Evolutionary conservation across 1,140 invertebrate species (phyloP), one percentile per base, ranked within the genome.

Genomic region (Anoplolepis gracilipes): DNA sequence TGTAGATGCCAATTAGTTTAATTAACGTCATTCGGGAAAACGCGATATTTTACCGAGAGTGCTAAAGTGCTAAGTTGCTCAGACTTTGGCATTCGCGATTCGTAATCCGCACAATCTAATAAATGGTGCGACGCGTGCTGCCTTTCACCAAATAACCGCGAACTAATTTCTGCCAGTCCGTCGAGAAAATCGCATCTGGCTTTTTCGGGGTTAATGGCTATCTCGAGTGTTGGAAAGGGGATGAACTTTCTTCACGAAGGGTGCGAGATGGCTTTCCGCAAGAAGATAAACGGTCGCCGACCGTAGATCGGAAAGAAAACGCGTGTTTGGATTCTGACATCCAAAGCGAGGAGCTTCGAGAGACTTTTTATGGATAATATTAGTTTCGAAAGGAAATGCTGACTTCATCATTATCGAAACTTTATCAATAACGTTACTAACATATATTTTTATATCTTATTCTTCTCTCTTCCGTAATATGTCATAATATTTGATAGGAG

Each of bases 111-210:
- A 19, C 67, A 55, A 82, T 82, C 36, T 82, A 82, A 82, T 82
- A 82, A 82, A 82, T 55, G 67, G 36, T 8, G 36, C 25, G 78
- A 42, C 78, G 78, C 67, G 78, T 59, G 53, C 67, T 72, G 25
- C 49, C 67, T 84, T 57, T 77, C 59, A 42, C n/a, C 79, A 49
- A 59, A 55, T 75, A 84, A 84, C 73, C 69, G 72, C 81, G 57
- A 84, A 84, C 81, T 77, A 84, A 84, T 84, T 84, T 84, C 81
- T 65, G 59, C 57, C 72, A 62, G 81, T 76, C 72, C 39, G 81
- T 46, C 79, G 81, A 62, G 55, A 46, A 62, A 84, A 84, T 84
- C 69, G 69, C 73, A 77, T 77, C 81, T 84, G 81, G 81, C 81
- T 75, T 65, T 75, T 84, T 75, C 81, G 61, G 59, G 67, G 78